These are phyloP conservation scores for Willowsia nigromaculata DNA, from an alignment of 2,888 invertebrate genomes.

Conservation along the genomic window DNA sequence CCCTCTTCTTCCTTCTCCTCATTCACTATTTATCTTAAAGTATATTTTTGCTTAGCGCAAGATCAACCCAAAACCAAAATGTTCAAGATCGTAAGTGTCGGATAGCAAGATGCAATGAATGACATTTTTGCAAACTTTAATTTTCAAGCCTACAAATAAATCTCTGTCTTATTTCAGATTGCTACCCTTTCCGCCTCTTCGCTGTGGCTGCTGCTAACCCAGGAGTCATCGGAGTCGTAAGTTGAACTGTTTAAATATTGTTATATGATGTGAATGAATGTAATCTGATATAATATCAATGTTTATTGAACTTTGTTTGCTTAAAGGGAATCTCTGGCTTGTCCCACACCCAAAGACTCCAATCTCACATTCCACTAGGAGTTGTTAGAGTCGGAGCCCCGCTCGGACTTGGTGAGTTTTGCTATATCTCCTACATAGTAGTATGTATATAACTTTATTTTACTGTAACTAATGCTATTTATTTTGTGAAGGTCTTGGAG, in stretches of 20 bases:
- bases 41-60: neutral
- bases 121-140: neutral
- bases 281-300: too few species aligned
- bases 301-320: too few species aligned
- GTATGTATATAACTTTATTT: too few species aligned
- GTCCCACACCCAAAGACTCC: conserved; percentile 18
- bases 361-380: conserved; percentile 24
- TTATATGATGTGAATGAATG: neutral
- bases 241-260: neutral
- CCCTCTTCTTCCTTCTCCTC: neutral
- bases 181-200: conserved; percentile 28
- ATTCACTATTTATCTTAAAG: neutral
- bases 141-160: neutral
- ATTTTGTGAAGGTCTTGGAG: neutral
- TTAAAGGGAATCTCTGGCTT: conserved; percentile 2
- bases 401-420: neutral
- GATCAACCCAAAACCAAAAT: conserved; percentile 10
- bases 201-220: neutral
- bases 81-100: conserved; percentile 42
- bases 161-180: neutral
- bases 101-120: neutral
- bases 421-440: too few species aligned
- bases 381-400: neutral
- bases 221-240: neutral
- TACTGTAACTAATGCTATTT: too few species aligned